A percentile compares a stretch with the other conserved stretches of the same genome.
Conservation (phyloP, 2,113 vertebrate genomes). For the Maccullochella peelii region DNA sequence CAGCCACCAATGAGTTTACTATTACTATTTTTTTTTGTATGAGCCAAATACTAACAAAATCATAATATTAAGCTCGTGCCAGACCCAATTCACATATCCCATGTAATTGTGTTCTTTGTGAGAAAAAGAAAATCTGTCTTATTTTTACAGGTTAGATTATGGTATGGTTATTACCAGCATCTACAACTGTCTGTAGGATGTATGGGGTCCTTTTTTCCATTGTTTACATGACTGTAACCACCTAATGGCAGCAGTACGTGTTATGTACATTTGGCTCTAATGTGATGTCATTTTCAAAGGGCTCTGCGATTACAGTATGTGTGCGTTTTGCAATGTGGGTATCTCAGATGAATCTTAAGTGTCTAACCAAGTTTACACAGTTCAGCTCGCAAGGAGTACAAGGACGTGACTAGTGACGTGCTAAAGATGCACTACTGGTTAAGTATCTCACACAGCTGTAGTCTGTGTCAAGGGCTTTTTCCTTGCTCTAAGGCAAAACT, state of each 20-base stretch:
- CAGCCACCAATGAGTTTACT: conserved; percentile 13
- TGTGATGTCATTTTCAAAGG: conserved; percentile 60
- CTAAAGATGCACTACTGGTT: conserved; percentile 29
- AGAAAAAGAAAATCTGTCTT: conserved; percentile 2
- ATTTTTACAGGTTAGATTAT: background rate
- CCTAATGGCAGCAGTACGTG: conserved; percentile 43
- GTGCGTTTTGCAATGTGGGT: conserved; percentile 37
- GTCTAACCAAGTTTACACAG: conserved; percentile 32
- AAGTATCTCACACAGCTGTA: conserved; percentile 11
- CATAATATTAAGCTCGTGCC: background rate
- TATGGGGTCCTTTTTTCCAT: conserved; percentile 36
- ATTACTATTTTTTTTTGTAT: background rate
- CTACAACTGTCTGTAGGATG: conserved; percentile 42
- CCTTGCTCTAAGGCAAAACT: background rate
- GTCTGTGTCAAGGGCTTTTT: background rate
- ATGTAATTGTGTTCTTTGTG: background rate
- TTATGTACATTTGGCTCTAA: conserved; percentile 65
- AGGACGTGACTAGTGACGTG: conserved; percentile 6
- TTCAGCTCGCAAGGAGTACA: conserved; percentile 21
- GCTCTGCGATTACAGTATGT: conserved; percentile 46
- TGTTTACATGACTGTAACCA: conserved; percentile 46
- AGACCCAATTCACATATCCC: background rate
- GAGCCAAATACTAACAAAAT: conserved; percentile 6
- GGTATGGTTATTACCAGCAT: conserved; percentile 33
- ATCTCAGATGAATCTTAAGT: conserved; percentile 48